A percentile compares a stretch with the other conserved stretches of the same genome.
Evolutionary conservation across 2,888 invertebrate species (phyloP).

Genomic region (Drosophila nigritarsus): DNA sequence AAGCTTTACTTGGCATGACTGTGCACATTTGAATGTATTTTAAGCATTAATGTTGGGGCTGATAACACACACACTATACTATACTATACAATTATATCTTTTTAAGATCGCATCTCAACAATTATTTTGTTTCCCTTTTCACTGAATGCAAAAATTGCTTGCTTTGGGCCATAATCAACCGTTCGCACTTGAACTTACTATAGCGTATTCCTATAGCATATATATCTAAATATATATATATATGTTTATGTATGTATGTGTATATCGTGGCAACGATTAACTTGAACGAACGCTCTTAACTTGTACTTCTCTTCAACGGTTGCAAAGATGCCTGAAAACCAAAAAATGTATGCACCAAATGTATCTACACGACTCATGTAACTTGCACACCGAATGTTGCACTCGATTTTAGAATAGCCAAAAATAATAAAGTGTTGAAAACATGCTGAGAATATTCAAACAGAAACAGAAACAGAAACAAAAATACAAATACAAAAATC

Average conservation of each 20-base stretch:
- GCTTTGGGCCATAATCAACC: background rate
- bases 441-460: slow-evolving; percentile 36
- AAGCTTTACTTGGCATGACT: slow-evolving; percentile 17
- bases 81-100: slow-evolving; percentile 1
- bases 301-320: slow-evolving; percentile 11
- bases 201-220: slow-evolving; percentile 27
- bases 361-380: slow-evolving; percentile 17
- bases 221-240: slow-evolving; percentile 3
- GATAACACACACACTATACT: slow-evolving; percentile 10
- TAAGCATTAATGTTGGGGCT: slow-evolving; percentile 14
- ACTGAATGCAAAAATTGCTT: background rate
- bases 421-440: slow-evolving; percentile 24
- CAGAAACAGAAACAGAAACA: slow-evolving; percentile 10
- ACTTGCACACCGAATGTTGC: slow-evolving; percentile 36
- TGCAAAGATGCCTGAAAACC: slow-evolving; percentile 20
- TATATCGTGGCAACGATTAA: slow-evolving; percentile 10
- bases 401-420: slow-evolving; percentile 36
- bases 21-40: slow-evolving; percentile 38
- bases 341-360: slow-evolving; percentile 41
- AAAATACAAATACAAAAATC: slow-evolving; percentile 5
- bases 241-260: background rate
- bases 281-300: slow-evolving; percentile 14
- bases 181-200: slow-evolving; percentile 31
- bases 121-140: background rate
- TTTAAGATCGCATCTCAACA: slow-evolving; percentile 4